phyloP scores from a whole-genome alignment of 2,797 vertebrate species.

The Poeciliopsis gracilis region DNA sequence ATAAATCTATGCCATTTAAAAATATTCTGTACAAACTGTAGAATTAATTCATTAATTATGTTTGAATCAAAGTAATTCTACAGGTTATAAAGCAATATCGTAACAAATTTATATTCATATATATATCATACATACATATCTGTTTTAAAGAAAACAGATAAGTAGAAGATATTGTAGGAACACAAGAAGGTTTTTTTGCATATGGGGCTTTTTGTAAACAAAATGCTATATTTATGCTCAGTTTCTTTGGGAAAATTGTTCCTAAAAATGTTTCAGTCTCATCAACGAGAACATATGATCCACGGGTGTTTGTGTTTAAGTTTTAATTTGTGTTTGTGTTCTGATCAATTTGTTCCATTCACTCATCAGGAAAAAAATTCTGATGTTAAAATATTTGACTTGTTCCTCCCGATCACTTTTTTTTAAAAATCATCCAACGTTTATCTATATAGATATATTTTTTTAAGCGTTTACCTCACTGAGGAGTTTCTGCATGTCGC shows the following conservation, averaged over 20 bases:
- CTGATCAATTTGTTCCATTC: neutral
- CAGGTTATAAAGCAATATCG: neutral
- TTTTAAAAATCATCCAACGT: neutral
- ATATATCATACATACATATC: too few relatives aligned
- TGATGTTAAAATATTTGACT: neutral
- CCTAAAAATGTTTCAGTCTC: too few relatives aligned
- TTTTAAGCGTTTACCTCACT: conserved; percentile 78
- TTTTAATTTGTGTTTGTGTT: too few relatives aligned
- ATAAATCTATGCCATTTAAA: neutral
- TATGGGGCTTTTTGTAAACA: too few relatives aligned
- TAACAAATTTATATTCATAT: neutral
- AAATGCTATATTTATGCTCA: too few relatives aligned
- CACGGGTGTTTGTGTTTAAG: too few relatives aligned
- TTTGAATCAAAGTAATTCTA: neutral
- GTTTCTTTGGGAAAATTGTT: too few relatives aligned
- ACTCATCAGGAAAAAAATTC: neutral
- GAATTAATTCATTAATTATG: neutral
- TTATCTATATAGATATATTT: too few relatives aligned
- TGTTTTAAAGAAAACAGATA: too few relatives aligned
- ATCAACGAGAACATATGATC: too few relatives aligned
- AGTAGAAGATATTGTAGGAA: too few relatives aligned
- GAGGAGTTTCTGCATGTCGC: conserved; percentile 84
- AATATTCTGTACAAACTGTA: neutral
- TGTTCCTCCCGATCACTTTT: neutral
- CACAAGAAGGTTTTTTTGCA: too few relatives aligned